Evolutionary conservation across 2,797 vertebrate species (phyloP), one percentile per base, ranked within the genome.

Genomic region (Mus caroli): DNA sequence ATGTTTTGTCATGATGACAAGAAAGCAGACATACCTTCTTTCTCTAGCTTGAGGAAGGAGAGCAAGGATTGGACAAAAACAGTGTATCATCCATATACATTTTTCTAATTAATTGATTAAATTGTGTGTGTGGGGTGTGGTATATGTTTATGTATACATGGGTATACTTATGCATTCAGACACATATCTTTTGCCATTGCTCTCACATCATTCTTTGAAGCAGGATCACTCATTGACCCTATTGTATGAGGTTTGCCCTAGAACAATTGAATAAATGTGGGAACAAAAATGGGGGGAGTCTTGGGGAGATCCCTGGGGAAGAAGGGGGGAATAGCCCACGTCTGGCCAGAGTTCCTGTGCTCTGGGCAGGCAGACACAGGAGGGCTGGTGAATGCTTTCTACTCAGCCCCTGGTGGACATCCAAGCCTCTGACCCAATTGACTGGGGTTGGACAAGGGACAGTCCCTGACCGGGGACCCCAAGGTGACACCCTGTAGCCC

Each of bases 41-140:
- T 80, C 7, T 67, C 9, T 12, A 67, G 28, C 82, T 37, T 94
- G 67, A 83, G 14, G n/a, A 60, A 22, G 10, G 34, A 91, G n/a
- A 85, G 12, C 15, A 86, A 93, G 69, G 15, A 76, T 76, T 94
- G 54, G 22, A 89, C 28, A 28, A 75, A 89, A 94, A 76, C 3
- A 93, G 52, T 4, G 1, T 26, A 43, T 73, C 43, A 75, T 20
- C 8, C 1, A 76, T 62, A 67, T 54, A 78, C 83, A 87, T 75
- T 31, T 64, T 46, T 71, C n/a, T 52, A 50, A 85, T 67, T 37
- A 50, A n/a, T 40, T 28, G 1, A 56, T 20, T n/a, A 71, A 67
- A 37, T 26, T 69, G 14, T 80, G 31, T 69, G 7, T 64, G 37
- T 20, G 17, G 17, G 13, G 58, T 46, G 9, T 50, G 20, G 2